Evolutionary conservation across 1,140 invertebrate genomes (phyloP).

Genomic region (Zaprionus gabonicus): DNA sequence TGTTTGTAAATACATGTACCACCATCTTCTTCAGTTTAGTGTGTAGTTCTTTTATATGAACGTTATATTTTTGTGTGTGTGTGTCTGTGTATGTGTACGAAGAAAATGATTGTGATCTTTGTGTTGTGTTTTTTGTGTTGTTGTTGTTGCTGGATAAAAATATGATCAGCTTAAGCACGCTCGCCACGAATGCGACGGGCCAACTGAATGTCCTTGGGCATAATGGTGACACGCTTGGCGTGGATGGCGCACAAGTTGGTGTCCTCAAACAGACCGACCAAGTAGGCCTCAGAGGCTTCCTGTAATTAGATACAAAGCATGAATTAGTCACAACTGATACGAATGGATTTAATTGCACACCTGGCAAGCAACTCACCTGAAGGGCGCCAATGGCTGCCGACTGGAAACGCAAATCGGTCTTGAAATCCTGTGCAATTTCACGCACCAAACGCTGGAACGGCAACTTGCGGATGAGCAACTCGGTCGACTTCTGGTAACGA

Average conservation of each 20-base stretch:
- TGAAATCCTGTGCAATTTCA: constrained; percentile 94
- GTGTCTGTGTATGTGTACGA: constrained; percentile 12
- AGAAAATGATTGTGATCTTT: constrained; percentile 42
- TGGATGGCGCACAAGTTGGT: constrained; percentile 95
- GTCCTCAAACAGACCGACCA: constrained; percentile 93
- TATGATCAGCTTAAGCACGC: constrained; percentile 86
- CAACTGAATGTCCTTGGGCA: constrained; percentile 96
- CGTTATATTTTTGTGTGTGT: neutral
- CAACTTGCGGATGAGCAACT: constrained; percentile 92
- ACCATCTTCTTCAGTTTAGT: neutral
- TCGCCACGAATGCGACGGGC: constrained; percentile 92
- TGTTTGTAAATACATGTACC: constrained; percentile 27
- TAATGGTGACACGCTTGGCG: constrained; percentile 96
- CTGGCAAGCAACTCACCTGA: constrained; percentile 84
- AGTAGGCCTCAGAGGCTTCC: constrained; percentile 94
- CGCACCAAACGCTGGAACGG: constrained; percentile 94
- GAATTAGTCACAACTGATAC: neutral
- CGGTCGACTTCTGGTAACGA: constrained; percentile 94
- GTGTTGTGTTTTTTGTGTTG: constrained; percentile 21
- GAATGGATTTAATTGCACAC: neutral
- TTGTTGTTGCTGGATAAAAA: constrained; percentile 19
- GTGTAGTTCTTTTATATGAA: neutral
- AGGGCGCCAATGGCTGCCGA: constrained; percentile 91
- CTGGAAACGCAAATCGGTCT: constrained; percentile 92
- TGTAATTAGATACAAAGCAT: constrained; percentile 78